Evolutionary conservation across 2,113 vertebrate species (phyloP).

Genomic region (Heterocephalus glaber): DNA sequence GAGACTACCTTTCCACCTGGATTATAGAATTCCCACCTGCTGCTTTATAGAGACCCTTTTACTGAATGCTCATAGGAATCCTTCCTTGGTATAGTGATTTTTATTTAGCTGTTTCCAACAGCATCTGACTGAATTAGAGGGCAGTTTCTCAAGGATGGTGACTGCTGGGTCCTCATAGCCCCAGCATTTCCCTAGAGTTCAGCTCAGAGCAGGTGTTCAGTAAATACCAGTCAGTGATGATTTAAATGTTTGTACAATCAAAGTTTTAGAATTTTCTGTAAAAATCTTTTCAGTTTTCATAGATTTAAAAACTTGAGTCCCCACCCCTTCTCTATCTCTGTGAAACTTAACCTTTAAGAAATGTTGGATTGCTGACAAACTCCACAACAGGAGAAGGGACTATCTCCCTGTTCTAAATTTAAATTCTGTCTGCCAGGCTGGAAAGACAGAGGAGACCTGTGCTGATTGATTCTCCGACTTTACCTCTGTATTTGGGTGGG

Average conservation of each 20-base stretch:
- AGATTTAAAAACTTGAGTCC: not conserved
- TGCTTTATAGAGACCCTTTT: constrained; percentile 9
- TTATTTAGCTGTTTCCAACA: not conserved
- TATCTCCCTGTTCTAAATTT: not conserved
- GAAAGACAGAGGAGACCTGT: constrained; percentile 45
- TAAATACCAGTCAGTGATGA: not conserved
- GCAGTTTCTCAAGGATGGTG: not conserved
- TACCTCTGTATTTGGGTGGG: constrained; percentile 59
- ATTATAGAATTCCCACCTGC: not conserved
- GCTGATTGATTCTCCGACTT: not conserved
- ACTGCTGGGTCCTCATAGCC: not conserved
- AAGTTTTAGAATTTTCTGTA: constrained; percentile 27
- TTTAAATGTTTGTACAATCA: not conserved
- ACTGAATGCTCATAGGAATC: not conserved
- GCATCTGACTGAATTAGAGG: not conserved
- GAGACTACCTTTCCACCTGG: constrained; percentile 20
- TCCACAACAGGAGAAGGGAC: not conserved
- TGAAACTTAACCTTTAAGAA: constrained; percentile 20
- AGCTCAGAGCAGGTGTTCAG: not conserved
- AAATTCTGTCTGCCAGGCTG: not conserved
- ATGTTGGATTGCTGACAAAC: constrained; percentile 38
- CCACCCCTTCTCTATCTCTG: not conserved
- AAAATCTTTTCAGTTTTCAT: constrained; percentile 31
- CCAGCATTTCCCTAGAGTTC: not conserved
- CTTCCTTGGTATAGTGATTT: constrained; percentile 19